phyloP scores from a whole-genome alignment of 30 jellyfish, hydroid and myxozoan species.

The Rhopilema esculentum region DNA sequence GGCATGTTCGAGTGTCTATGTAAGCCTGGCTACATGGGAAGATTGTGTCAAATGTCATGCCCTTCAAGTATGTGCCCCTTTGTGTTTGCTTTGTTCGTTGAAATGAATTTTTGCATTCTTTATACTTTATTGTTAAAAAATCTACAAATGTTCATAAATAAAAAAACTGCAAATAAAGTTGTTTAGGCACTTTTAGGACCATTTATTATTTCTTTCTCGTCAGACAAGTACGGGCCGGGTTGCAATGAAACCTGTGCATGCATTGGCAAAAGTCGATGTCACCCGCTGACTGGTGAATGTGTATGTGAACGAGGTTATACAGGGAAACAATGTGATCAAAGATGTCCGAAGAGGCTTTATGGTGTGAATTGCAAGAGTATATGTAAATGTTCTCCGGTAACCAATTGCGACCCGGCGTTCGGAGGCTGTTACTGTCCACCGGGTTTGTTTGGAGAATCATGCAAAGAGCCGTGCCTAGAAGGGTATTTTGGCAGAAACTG shows the following conservation, averaged over 20 bases:
- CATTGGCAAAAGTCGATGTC: constrained; percentile 58
- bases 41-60: constrained; percentile 72
- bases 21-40: constrained; percentile 83
- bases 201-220: background rate
- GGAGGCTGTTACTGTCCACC: constrained; percentile 75
- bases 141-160: background rate
- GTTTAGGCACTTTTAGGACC: too few relatives aligned
- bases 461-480: constrained; percentile 61
- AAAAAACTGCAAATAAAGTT: background rate
- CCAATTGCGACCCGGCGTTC: constrained; percentile 63
- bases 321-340: constrained; percentile 25
- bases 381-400: constrained; percentile 46
- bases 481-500: constrained; percentile 73
- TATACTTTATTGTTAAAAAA: background rate
- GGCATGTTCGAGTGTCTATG: constrained; percentile 76
- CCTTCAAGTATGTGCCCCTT: constrained; percentile 74
- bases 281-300: constrained; percentile 64
- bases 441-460: constrained; percentile 66
- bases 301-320: constrained; percentile 67
- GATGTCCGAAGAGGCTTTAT: constrained; percentile 60
- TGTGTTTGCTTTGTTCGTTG: background rate
- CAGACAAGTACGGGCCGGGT: constrained; percentile 56
- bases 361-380: constrained; percentile 51
- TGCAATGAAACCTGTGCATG: constrained; percentile 62
- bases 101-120: background rate